Evolutionary conservation across 1,140 invertebrate genomes (phyloP), one percentile per base, ranked within the genome.

Genomic region (Drosophila suzukii): DNA sequence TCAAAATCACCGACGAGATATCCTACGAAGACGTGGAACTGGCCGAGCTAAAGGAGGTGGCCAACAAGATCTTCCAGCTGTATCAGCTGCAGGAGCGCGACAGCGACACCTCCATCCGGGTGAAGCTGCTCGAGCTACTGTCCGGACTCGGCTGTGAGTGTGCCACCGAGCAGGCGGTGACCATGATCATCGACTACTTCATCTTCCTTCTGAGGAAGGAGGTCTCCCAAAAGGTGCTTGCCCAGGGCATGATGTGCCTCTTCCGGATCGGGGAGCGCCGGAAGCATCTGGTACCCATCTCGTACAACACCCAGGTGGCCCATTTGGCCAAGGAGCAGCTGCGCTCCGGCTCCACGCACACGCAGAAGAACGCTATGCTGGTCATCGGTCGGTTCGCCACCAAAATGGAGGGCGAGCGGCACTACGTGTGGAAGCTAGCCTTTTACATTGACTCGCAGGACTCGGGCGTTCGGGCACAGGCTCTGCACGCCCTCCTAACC

Each of bases 391-490:
- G 93, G 6, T 88, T 91, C 39, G 93, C 93, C n/a, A 93, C 93
- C 57, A 88, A 92, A 15, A 79, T 90, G 7, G 93, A 95, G 75
- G 92, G 94, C 51, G 93, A 94, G 74, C 93, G 93, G 43, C 93
- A 91, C 17, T 83, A 94, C 55, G 92, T 97, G 13, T 94, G 95
- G 82, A 93, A 97, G 57, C 93, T 98, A 13, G 95, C 95, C 27
- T 95, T 96, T 81, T 98, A 97, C 93, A 96, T 96, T 17, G 95
- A 96, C 91, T 96, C 97, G 80, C 96, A 97, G 92, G 98, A 99
- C 94, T 97, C 98, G 0, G 93, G 98, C 88, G 97, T 98, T 8
- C 93, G 98, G 32, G 96, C 96, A 72, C 96, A 96, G 92, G 97
- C 98, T 3, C 96, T 98, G 85, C 94, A 96, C 82, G 96, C 97